phyloP scores from a whole-genome alignment of 1,140 invertebrate genomes.

The Cotesia vestalis region DNA sequence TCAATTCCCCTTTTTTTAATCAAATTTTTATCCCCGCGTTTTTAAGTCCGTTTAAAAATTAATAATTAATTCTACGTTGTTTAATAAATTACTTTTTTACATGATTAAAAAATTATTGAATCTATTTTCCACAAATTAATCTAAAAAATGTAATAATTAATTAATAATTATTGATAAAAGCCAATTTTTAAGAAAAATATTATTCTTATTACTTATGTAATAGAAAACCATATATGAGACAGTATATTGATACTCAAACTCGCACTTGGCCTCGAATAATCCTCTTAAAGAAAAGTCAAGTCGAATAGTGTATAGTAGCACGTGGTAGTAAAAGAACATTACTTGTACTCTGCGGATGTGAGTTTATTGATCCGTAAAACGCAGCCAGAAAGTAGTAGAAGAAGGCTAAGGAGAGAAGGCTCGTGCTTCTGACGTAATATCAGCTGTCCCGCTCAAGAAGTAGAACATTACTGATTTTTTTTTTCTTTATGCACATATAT shows the following conservation, averaged over 20 bases:
- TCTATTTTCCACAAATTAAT: too few species aligned
- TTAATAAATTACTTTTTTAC: too few species aligned
- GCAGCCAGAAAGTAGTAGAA: slow-evolving; percentile 4
- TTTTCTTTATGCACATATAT: not conserved
- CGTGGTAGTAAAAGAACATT: slow-evolving; percentile 25
- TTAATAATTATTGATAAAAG: too few species aligned
- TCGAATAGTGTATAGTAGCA: not conserved
- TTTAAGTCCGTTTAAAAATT: too few species aligned
- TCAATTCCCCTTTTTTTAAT: too few species aligned
- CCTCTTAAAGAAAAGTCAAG: not conserved
- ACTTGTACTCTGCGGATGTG: slow-evolving; percentile 25
- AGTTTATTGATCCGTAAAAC: slow-evolving; percentile 50
- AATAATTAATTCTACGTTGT: too few species aligned
- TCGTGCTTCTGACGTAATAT: slow-evolving; percentile 51
- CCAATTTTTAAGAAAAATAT: not conserved
- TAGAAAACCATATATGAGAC: not conserved
- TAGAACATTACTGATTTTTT: slow-evolving; percentile 42
- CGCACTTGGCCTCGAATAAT: slow-evolving; percentile 21
- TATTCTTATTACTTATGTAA: not conserved
- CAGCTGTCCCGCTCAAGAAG: slow-evolving; percentile 38
- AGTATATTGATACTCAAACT: not conserved
- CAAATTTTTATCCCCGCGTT: too few species aligned
- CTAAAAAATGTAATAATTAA: too few species aligned
- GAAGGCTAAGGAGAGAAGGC: slow-evolving; percentile 42
- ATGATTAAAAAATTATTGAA: too few species aligned